Conservation (phyloP, 1,140 invertebrate species). For the Zaprionus gabonicus region DNA sequence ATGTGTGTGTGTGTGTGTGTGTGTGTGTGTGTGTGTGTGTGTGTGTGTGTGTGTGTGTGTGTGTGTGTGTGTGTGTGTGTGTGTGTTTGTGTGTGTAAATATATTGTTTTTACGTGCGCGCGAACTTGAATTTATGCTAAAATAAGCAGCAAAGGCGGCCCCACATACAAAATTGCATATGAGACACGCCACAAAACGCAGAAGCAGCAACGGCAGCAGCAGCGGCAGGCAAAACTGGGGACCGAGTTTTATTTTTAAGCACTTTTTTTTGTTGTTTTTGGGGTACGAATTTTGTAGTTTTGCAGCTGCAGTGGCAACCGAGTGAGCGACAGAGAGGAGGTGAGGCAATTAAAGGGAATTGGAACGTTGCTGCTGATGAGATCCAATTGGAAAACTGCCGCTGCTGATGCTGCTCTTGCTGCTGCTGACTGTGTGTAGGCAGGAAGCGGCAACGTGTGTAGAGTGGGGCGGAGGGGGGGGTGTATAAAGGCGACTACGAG, state of each 20-base stretch:
- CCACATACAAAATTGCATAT: slow-evolving; percentile 39
- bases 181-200: slow-evolving; percentile 35
- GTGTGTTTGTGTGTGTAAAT: slow-evolving; percentile 9
- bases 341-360: slow-evolving; percentile 52
- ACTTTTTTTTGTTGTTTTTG: slow-evolving; percentile 26
- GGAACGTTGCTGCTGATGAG: neutral
- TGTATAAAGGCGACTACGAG: neutral
- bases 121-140: slow-evolving; percentile 55
- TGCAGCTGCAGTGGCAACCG: neutral
- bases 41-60: too few relatives aligned
- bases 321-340: neutral
- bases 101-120: slow-evolving; percentile 39
- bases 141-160: slow-evolving; percentile 30
- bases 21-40: slow-evolving; percentile 9
- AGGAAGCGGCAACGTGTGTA: slow-evolving; percentile 14
- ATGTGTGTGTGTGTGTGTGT: slow-evolving; percentile 15
- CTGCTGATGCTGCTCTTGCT: slow-evolving; percentile 6
- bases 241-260: slow-evolving; percentile 62
- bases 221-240: slow-evolving; percentile 14
- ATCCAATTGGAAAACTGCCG: slow-evolving; percentile 34
- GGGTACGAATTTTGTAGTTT: slow-evolving; percentile 11
- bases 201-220: neutral
- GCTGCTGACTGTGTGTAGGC: neutral
- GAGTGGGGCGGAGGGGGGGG: neutral
- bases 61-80: slow-evolving; percentile 11